Conservation (phyloP, 2,113 vertebrate genomes). For the Macrotus californicus region DNA sequence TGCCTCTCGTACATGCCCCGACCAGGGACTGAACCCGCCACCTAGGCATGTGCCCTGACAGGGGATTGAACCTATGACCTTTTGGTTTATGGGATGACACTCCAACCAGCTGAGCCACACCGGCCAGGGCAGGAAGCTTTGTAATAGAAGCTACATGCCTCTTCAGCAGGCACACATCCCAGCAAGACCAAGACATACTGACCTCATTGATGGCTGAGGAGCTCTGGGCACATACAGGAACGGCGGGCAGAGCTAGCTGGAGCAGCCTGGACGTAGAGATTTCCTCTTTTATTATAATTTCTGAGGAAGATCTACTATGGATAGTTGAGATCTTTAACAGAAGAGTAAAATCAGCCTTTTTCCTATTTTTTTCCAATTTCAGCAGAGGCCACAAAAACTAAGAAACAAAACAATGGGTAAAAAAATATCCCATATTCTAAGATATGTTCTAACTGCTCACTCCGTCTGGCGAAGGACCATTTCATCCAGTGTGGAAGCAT, state of each 20-base stretch:
- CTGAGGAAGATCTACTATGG: neutral
- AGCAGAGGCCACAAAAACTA: neutral
- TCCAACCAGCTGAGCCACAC: too few relatives aligned
- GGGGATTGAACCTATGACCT: too few relatives aligned
- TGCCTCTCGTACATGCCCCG: too few relatives aligned
- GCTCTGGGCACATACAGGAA: neutral
- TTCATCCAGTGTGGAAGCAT: neutral
- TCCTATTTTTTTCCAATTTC: neutral
- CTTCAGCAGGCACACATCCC: neutral
- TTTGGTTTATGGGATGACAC: too few relatives aligned
- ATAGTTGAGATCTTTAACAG: neutral
- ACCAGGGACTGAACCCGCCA: too few relatives aligned
- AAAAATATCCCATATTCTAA: neutral
- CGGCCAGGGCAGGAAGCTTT: neutral
- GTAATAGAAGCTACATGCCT: neutral
- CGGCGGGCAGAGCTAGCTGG: neutral
- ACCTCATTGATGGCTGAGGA: neutral
- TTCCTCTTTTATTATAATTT: neutral
- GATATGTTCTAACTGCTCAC: neutral
- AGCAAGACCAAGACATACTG: neutral
- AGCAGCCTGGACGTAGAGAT: neutral
- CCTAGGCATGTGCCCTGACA: too few relatives aligned
- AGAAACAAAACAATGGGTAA: neutral
- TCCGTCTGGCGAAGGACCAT: neutral
- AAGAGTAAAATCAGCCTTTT: neutral